Percentiles rank a stretch among this genome's conserved stretches.
phyloP scores from a whole-genome alignment of 2,888 invertebrate species.

The Psylliodes chrysocephalus region DNA sequence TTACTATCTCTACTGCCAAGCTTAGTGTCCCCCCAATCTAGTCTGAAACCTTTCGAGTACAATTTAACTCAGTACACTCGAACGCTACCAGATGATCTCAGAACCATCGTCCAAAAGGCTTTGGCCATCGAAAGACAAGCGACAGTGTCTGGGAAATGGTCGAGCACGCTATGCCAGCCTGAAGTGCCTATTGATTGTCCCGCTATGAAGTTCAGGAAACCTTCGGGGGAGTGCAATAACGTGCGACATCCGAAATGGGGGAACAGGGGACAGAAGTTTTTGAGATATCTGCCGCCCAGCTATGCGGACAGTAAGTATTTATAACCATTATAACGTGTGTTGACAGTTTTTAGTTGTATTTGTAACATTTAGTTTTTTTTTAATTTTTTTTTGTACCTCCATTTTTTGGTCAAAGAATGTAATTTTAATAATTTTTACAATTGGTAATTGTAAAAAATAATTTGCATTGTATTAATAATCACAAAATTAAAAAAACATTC shows the following conservation, averaged over 20 bases:
- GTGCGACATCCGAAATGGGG: conserved; percentile 88
- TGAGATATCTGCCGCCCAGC: conserved; percentile 76
- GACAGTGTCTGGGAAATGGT: conserved; percentile 24
- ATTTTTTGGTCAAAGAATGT: too few species aligned
- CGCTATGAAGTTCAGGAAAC: conserved; percentile 83
- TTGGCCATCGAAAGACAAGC: conserved; percentile 54
- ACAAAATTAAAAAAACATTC: too few species aligned
- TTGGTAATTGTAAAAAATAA: too few species aligned
- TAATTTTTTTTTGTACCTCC: too few species aligned
- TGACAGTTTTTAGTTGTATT: too few species aligned
- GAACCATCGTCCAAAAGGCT: conserved; percentile 56
- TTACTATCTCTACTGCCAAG: conserved; percentile 31
- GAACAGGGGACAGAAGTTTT: conserved; percentile 79
- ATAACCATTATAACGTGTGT: too few species aligned
- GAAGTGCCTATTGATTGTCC: conserved; percentile 74
- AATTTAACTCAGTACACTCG: conserved; percentile 59
- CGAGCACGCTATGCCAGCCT: conserved; percentile 57
- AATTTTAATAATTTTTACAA: too few species aligned
- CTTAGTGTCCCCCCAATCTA: conserved; percentile 23
- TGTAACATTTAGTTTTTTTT: too few species aligned
- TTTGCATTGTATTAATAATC: too few species aligned
- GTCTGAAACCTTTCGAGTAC: conserved; percentile 39
- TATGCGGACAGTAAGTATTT: conserved; percentile 77
- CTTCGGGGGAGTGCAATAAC: conserved; percentile 90
- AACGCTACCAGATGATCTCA: conserved; percentile 58